Evolutionary conservation across 2,797 vertebrate species (phyloP).

Genomic region (Enteromius mattozi): DNA sequence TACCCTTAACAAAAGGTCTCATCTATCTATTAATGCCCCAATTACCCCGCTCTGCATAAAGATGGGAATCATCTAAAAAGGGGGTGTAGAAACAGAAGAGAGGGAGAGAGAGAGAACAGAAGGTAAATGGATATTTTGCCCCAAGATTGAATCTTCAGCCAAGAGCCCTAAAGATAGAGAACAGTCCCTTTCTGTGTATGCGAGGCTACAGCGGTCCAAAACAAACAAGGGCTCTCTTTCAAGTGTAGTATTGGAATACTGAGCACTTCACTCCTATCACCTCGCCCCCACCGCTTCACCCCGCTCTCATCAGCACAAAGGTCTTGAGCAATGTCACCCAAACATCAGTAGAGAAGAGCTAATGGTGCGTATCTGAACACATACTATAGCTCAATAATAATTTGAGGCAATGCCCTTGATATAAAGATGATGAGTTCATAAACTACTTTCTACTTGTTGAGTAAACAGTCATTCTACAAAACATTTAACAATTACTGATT

Average conservation of each 20-base stretch:
- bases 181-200: conserved; percentile 59
- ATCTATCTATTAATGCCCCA: background rate
- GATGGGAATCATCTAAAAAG: conserved; percentile 11
- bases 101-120: conserved; percentile 16
- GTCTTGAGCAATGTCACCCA: conserved; percentile 26
- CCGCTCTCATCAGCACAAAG: conserved; percentile 18
- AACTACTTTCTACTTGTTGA: background rate
- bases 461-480: background rate
- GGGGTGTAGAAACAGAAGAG: background rate
- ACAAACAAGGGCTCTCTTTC: conserved; percentile 62
- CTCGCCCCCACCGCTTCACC: background rate
- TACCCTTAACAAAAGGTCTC: conserved; percentile 16
- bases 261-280: conserved; percentile 48
- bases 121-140: conserved; percentile 8
- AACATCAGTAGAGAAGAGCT: conserved; percentile 2
- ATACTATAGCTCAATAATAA: conserved; percentile 17
- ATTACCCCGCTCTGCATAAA: background rate
- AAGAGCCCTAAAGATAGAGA: conserved; percentile 54
- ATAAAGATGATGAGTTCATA: background rate
- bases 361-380: conserved; percentile 26
- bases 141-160: conserved; percentile 22
- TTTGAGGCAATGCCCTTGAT: background rate
- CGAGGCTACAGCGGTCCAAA: conserved; percentile 57
- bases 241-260: conserved; percentile 53
- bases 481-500: background rate